A percentile compares a stretch with the other conserved stretches of the same genome.
phyloP scores from a whole-genome alignment of 2,113 vertebrate genomes.

The Chionomys nivalis region DNA sequence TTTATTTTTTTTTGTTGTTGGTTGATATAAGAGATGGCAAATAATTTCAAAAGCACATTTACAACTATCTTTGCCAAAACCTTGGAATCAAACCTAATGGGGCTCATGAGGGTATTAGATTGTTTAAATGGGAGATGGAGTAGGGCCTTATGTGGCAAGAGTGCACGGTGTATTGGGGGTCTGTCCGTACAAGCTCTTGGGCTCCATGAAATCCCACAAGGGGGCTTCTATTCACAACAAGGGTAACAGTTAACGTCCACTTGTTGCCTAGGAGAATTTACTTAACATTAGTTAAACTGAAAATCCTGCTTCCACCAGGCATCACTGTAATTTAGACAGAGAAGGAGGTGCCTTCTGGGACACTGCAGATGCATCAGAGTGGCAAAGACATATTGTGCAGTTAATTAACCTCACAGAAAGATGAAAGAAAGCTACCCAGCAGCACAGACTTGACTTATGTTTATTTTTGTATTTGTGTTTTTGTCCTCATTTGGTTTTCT shows the following conservation, averaged over 20 bases:
- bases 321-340: slow-evolving; percentile 75
- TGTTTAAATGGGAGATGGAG: neutral
- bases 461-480: slow-evolving; percentile 79
- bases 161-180: rapidly evolving
- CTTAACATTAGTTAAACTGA: slow-evolving; percentile 59
- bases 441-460: slow-evolving; percentile 81
- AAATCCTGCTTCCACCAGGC: slow-evolving; percentile 51
- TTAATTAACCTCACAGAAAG: slow-evolving; percentile 84
- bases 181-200: too few species aligned
- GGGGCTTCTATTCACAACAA: neutral
- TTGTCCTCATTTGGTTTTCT: slow-evolving; percentile 72
- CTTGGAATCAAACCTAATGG: neutral
- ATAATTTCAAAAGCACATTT: slow-evolving; percentile 31
- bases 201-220: neutral
- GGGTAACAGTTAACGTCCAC: neutral
- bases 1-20: slow-evolving; percentile 34
- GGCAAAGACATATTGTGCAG: slow-evolving; percentile 80
- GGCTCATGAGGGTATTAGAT: neutral
- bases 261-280: slow-evolving; percentile 8
- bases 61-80: neutral
- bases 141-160: neutral
- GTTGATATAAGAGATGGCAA: neutral
- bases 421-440: slow-evolving; percentile 78
- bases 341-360: slow-evolving; percentile 76
- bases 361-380: slow-evolving; percentile 69